Evolutionary conservation across 1,140 invertebrate species (phyloP).

Genomic region (Sinella curviseta): DNA sequence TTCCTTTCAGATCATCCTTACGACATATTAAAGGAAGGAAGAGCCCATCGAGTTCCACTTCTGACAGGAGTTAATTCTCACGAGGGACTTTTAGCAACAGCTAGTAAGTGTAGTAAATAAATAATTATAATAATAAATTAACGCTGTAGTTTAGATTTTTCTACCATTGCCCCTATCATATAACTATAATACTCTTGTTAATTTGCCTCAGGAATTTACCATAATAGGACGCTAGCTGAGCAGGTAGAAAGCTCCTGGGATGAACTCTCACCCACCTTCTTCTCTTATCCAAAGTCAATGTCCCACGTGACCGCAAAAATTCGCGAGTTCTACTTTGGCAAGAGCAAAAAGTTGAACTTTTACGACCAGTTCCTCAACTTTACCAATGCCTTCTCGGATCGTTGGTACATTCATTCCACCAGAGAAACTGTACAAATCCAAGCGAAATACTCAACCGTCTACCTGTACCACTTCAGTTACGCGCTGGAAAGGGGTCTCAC

Average conservation of each 20-base stretch:
- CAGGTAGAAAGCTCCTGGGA: not conserved
- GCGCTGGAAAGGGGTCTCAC: slow-evolving; percentile 9
- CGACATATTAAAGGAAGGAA: slow-evolving; percentile 7
- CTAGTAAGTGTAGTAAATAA: not conserved
- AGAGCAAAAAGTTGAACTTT: not conserved
- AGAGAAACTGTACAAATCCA: slow-evolving; percentile 7
- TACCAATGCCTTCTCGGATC: slow-evolving; percentile 16
- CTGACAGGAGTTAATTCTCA: slow-evolving; percentile 13
- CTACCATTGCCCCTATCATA: too few relatives aligned
- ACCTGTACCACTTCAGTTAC: slow-evolving; percentile 24
- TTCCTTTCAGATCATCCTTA: slow-evolving; percentile 23
- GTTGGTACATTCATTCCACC: slow-evolving; percentile 11
- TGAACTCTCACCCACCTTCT: not conserved
- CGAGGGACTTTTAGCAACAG: slow-evolving; percentile 15
- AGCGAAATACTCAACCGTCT: not conserved
- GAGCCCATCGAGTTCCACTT: not conserved
- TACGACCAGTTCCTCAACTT: not conserved
- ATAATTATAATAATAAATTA: not conserved
- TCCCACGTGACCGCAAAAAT: not conserved
- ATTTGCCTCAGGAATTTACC: slow-evolving; percentile 1
- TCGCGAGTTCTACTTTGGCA: not conserved
- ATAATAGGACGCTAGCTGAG: not conserved
- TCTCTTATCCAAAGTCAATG: not conserved
- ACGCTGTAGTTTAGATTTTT: too few relatives aligned
- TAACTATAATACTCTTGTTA: not conserved